phyloP scores from a whole-genome alignment of 2,797 vertebrate species.

The Sebastes alutus region DNA sequence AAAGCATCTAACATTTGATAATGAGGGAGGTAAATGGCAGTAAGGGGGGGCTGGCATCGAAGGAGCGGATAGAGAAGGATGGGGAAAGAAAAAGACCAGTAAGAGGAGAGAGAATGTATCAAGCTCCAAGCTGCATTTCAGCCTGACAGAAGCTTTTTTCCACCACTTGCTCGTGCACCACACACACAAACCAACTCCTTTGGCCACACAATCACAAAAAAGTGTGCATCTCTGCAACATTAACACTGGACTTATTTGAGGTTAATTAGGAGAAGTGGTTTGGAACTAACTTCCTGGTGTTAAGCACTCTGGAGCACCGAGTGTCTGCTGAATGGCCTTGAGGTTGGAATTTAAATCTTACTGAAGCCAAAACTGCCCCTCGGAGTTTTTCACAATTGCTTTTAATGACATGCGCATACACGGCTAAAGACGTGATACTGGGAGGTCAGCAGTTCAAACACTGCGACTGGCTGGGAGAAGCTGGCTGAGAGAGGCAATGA shows the following conservation, averaged over 20 bases:
- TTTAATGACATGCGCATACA: constrained; percentile 58
- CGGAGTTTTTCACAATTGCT: constrained; percentile 49
- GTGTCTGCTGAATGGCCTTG: constrained; percentile 62
- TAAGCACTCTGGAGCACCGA: constrained; percentile 64
- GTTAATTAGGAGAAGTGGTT: constrained; percentile 77
- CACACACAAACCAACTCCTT: constrained; percentile 11
- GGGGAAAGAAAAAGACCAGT: neutral
- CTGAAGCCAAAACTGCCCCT: constrained; percentile 64
- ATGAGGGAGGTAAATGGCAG: constrained; percentile 1
- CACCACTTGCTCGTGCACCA: neutral
- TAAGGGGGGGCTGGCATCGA: neutral
- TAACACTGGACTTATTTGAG: constrained; percentile 69
- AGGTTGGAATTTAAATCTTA: constrained; percentile 76
- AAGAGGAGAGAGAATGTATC: constrained; percentile 29
- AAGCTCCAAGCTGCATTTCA: constrained; percentile 27
- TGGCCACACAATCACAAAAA: constrained; percentile 43
- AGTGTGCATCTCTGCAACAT: constrained; percentile 63
- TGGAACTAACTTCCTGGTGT: constrained; percentile 73
- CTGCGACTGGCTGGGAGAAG: constrained; percentile 35
- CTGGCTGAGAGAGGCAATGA: constrained; percentile 29
- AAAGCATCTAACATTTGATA: constrained; percentile 63
- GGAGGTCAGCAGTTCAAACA: constrained; percentile 57
- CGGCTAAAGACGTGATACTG: constrained; percentile 42
- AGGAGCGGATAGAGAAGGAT: neutral
- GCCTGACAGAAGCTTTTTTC: constrained; percentile 13